A percentile compares a stretch with the other conserved stretches of the same genome.
Evolutionary conservation across 2,113 vertebrate genomes (phyloP).

Genomic region (Nycticorax nycticorax): DNA sequence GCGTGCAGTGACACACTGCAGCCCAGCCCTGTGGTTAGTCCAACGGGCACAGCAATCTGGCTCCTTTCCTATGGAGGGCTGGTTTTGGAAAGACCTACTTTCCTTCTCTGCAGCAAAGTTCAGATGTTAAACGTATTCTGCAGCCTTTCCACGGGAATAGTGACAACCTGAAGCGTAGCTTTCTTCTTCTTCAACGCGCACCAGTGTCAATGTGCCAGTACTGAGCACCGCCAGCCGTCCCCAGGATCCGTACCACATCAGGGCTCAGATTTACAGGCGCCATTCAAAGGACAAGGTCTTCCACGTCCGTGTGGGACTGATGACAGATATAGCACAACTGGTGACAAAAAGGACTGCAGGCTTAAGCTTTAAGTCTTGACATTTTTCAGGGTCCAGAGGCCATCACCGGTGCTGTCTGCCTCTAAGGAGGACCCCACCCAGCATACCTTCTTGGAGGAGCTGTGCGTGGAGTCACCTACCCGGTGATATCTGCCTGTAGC

Average conservation of each 20-base stretch:
- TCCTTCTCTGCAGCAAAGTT: not conserved
- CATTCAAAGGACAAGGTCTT: not conserved
- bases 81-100: not conserved
- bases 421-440: not conserved
- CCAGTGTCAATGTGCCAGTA: not conserved
- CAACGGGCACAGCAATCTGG: accelerated
- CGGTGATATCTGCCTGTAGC: not conserved
- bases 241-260: not conserved
- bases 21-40: not conserved
- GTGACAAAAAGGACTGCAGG: not conserved
- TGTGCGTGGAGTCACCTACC: not conserved
- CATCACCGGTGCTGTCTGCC: too few relatives aligned
- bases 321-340: not conserved
- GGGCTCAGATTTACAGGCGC: not conserved
- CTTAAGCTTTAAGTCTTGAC: not conserved
- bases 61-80: not conserved
- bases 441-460: not conserved
- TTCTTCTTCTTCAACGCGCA: not conserved
- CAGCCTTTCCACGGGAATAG: not conserved
- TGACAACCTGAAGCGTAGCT: not conserved
- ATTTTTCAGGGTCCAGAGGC: not conserved
- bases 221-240: not conserved
- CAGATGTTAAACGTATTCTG: not conserved
- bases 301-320: accelerated
- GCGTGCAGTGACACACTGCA: not conserved